Conservation (phyloP, 2,888 invertebrate genomes). For the Stenodera caucasica region DNA sequence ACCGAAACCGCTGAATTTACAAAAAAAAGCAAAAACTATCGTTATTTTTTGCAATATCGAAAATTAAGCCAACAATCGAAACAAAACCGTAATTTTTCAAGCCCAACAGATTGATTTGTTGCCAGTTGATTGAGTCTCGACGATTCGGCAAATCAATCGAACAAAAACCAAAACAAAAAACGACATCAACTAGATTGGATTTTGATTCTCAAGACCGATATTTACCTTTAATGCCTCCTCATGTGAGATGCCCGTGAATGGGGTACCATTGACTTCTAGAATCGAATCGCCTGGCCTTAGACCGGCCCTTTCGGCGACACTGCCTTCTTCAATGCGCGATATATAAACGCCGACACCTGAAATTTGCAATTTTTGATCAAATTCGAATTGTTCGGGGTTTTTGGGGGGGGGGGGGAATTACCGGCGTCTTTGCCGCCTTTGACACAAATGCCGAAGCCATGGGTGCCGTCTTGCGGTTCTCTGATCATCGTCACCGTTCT, state of each 20-base stretch:
- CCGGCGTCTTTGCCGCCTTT: slow-evolving; percentile 90
- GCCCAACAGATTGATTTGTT: background rate
- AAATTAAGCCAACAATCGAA: background rate
- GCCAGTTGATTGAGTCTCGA: background rate
- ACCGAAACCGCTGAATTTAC: no score
- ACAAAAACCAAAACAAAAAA: background rate
- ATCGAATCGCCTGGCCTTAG: slow-evolving; percentile 92
- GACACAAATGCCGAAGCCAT: slow-evolving; percentile 89
- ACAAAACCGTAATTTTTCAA: background rate
- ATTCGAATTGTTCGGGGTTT: background rate
- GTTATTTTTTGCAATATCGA: no score
- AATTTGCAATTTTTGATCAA: slow-evolving; percentile 47
- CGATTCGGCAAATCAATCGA: background rate
- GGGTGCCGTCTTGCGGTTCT: slow-evolving; percentile 76
- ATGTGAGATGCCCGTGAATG: slow-evolving; percentile 89
- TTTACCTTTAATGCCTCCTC: slow-evolving; percentile 92
- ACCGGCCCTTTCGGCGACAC: slow-evolving; percentile 85
- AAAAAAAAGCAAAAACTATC: no score
- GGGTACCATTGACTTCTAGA: slow-evolving; percentile 91
- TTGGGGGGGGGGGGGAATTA: slow-evolving; percentile 49
- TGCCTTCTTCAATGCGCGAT: slow-evolving; percentile 87
- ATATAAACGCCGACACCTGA: slow-evolving; percentile 88
- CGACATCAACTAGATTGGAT: no score
- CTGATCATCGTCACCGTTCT: slow-evolving; percentile 85
- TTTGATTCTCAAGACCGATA: no score